Conservation (phyloP, 1,140 invertebrate genomes). For the Octopus bimaculoides region DNA sequence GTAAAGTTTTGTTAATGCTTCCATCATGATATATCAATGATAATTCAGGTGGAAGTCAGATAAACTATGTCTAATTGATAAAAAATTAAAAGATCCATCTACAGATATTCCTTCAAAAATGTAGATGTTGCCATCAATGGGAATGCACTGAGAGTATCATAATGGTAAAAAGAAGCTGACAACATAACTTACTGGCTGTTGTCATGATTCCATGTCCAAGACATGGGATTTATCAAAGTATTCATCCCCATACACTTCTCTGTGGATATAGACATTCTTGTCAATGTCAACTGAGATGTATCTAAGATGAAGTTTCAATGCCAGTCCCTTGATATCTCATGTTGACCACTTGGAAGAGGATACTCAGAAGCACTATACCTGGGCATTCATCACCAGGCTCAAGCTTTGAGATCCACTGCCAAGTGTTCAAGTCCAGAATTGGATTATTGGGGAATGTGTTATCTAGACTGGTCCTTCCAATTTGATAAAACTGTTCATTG, state of each 20-base stretch:
- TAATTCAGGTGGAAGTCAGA: constrained; percentile 45
- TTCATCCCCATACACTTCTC: constrained; percentile 52
- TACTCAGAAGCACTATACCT: constrained; percentile 52
- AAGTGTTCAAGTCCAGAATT: constrained; percentile 50
- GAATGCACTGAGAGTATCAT: constrained; percentile 52
- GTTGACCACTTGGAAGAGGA: constrained; percentile 42
- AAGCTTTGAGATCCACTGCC: constrained; percentile 49
- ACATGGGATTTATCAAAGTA: constrained; percentile 56
- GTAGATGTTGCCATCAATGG: constrained; percentile 39
- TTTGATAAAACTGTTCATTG: constrained; percentile 50
- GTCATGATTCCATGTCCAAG: constrained; percentile 52
- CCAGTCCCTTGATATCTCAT: constrained; percentile 43
- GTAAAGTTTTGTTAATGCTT: constrained; percentile 51
- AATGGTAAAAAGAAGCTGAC: constrained; percentile 29
- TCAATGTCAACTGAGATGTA: constrained; percentile 50
- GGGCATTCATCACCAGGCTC: constrained; percentile 52
- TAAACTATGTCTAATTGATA: constrained; percentile 49
- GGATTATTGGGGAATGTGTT: constrained; percentile 52
- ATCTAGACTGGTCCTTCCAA: constrained; percentile 56
- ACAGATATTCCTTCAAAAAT: constrained; percentile 56
- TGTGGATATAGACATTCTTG: constrained; percentile 52
- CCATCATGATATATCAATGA: constrained; percentile 49
- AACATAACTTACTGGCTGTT: neutral
- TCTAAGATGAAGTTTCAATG: constrained; percentile 55
- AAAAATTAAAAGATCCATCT: constrained; percentile 50